Evolutionary conservation across 2,888 invertebrate species (phyloP).

Genomic region (Mycalesis mineus): DNA sequence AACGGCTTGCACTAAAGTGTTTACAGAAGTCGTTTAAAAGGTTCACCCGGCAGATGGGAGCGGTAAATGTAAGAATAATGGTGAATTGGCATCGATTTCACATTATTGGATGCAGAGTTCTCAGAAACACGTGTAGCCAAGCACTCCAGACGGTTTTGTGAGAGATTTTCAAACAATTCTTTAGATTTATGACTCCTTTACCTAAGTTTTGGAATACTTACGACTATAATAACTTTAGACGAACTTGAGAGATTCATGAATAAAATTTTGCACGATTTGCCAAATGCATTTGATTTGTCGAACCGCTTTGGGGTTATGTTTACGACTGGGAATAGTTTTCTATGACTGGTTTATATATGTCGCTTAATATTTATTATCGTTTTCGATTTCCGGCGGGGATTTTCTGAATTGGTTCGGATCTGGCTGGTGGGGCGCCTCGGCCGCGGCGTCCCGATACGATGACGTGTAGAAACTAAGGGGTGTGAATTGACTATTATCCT

Average conservation of each 20-base stretch:
- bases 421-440: no score
- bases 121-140: constrained; percentile 7
- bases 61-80: constrained; percentile 8
- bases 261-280: neutral
- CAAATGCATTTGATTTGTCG: neutral
- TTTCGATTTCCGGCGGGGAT: no score
- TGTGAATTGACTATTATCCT: no score
- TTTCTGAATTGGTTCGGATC: no score
- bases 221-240: neutral
- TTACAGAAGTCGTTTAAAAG: neutral
- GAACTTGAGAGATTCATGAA: neutral
- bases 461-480: no score
- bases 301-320: neutral
- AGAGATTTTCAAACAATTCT: constrained; percentile 10
- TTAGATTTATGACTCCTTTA: neutral
- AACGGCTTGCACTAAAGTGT: neutral
- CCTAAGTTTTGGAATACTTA: neutral
- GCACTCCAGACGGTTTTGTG: neutral
- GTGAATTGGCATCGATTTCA: constrained; percentile 7
- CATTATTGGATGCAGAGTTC: constrained; percentile 3
- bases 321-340: neutral
- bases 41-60: neutral
- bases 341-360: neutral
- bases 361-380: no score
- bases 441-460: no score